Base-by-base conservation (phyloP, 2,113 vertebrate genomes). In the Todiramphus chloris region DNA sequence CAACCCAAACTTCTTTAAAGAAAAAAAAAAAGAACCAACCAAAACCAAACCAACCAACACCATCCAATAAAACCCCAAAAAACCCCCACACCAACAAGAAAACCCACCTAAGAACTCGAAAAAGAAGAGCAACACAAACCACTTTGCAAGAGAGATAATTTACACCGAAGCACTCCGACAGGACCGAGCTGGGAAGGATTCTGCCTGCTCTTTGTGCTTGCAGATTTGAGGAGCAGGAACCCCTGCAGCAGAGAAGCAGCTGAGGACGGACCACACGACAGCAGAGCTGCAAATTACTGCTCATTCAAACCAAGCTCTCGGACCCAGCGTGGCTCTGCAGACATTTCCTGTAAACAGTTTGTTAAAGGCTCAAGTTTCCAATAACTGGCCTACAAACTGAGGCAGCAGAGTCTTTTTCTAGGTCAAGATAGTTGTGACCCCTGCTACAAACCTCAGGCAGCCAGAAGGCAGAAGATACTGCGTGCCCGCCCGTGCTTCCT, bases 271-370 rank as follows among this genome's bases (percentile, higher is more conserved):
- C 55, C 46, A 86, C 50, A 39, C 7, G 21, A 74, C 31, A 77
- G 50, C 0, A 89, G 25, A 92, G 80, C 18, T 93, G 91, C 64
- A 92, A 90, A 90, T 10, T 37, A 74, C 58, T 25, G n/a, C 25
- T 86, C 44, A 62, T 72, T 96, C 59, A 74, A 69, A 87, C 33
- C n/a, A 85, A 72, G 55, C 1, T 77, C 67, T 74, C 50, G 83
- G 63, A 39, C 8, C n/a, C 8, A 28, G 6, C 2, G 17, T 7
- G 81, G 35, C 33, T 46, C 73, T 68, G 55, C 87, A 81, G 43
- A 39, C 43, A 53, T 37, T 90, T 96, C 88, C 88, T 72, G 68
- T 77, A 86, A 95, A 92, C 6, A 18, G 50, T 50, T 77, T 77
- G 14, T 93, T 86, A 93, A 86, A 90, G 55, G 24, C 23, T 86